These are phyloP conservation scores for Mythimna impura DNA, from an alignment of 2,888 invertebrate species.

Conservation along the genomic window DNA sequence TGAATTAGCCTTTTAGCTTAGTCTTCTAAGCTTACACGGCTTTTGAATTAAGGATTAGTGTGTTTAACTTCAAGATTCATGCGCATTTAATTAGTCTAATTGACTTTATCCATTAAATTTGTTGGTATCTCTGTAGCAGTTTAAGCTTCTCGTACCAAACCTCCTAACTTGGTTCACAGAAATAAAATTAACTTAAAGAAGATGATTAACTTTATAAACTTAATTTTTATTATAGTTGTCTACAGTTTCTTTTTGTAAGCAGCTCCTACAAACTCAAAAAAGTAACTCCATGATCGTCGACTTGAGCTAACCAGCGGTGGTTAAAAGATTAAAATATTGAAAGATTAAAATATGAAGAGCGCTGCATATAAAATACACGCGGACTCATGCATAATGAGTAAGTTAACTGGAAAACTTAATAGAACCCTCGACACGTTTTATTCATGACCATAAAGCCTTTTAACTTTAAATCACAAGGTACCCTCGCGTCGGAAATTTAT, in stretches of 20 bases:
- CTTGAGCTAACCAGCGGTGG: too few relatives aligned
- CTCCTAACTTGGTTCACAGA: constrained; percentile 1
- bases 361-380: constrained; percentile 62
- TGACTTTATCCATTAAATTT: constrained; percentile 17
- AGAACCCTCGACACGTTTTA: constrained; percentile 79
- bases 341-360: constrained; percentile 55
- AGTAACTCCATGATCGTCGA: not conserved
- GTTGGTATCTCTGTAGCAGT: constrained; percentile 14
- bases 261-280: not conserved
- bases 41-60: constrained; percentile 19
- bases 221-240: not conserved
- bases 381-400: constrained; percentile 72
- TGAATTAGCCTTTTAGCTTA: constrained; percentile 13
- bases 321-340: constrained; percentile 36
- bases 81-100: constrained; percentile 34
- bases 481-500: constrained; percentile 75
- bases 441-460: constrained; percentile 78
- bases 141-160: constrained; percentile 2
- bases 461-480: constrained; percentile 77
- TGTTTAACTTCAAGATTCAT: constrained; percentile 20
- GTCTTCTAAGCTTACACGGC: not conserved
- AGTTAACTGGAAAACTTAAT: constrained; percentile 79
- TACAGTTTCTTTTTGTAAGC: not conserved
- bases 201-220: not conserved
- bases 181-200: constrained; percentile 16